Evolutionary conservation across 2,888 invertebrate genomes (phyloP).

Genomic region (Ormyrus thymus): DNA sequence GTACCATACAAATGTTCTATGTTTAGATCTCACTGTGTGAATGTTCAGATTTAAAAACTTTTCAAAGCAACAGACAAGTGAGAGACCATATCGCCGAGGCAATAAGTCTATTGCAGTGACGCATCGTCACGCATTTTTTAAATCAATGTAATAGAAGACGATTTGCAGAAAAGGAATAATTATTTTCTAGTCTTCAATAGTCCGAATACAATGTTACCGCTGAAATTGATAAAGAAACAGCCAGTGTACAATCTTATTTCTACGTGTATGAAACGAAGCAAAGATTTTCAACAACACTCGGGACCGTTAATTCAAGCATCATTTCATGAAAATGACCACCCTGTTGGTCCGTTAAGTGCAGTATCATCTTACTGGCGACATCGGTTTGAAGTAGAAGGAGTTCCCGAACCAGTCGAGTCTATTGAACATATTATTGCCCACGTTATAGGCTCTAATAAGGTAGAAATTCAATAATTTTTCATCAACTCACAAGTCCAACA

Average conservation of each 20-base stretch:
- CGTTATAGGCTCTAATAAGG: conserved; percentile 77
- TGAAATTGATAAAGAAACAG: conserved; percentile 28
- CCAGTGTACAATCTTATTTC: background rate
- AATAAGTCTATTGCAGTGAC: no score
- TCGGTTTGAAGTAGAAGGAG: conserved; percentile 75
- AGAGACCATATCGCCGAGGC: background rate
- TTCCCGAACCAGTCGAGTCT: conserved; percentile 78
- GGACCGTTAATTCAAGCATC: background rate
- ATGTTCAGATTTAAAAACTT: no score
- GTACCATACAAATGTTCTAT: no score
- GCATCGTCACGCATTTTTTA: no score
- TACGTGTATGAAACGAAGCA: conserved; percentile 2
- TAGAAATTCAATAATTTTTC: conserved; percentile 63
- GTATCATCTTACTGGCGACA: conserved; percentile 74
- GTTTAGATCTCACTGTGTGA: no score
- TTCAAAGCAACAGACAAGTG: no score
- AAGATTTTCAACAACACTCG: conserved; percentile 9
- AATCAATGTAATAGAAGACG: no score
- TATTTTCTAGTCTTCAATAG: no score
- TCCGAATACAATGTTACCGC: conserved; percentile 3
- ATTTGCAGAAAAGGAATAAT: no score
- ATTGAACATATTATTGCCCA: conserved; percentile 79
- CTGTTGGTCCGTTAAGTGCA: conserved; percentile 58
- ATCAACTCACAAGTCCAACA: no score
- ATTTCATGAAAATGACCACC: conserved; percentile 25